Percentiles rank a stretch among this genome's conserved stretches.
Conservation (phyloP, 2,797 vertebrate species). For the Tokudaia muenninki region DNA sequence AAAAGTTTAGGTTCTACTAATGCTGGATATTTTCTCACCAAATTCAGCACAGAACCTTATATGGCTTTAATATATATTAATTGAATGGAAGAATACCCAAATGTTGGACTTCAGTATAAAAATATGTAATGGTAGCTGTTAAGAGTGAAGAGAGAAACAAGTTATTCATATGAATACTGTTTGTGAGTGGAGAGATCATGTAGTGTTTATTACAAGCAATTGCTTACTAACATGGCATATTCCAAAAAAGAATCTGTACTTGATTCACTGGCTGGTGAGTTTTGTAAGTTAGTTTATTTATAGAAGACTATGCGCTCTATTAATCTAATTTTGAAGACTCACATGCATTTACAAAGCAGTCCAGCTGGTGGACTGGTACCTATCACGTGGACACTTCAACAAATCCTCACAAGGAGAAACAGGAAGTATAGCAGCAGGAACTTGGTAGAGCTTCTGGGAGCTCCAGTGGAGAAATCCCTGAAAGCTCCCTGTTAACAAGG, state of each 20-base stretch:
- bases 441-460: background rate
- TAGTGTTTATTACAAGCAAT: background rate
- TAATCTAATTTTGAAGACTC: background rate
- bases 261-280: background rate
- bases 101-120: constrained; percentile 36
- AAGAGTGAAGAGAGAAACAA: background rate
- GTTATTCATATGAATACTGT: background rate
- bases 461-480: background rate
- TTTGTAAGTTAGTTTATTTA: constrained; percentile 65
- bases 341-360: background rate
- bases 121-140: background rate
- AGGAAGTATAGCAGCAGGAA: background rate
- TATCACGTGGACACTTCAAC: background rate
- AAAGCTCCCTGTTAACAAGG: background rate
- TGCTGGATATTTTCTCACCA: constrained; percentile 35
- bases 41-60: background rate
- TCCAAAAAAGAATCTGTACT: background rate
- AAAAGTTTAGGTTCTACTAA: background rate
- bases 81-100: background rate
- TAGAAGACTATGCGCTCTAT: background rate
- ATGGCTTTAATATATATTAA: background rate
- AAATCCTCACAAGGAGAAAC: background rate
- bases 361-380: background rate
- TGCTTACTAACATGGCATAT: background rate
- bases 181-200: background rate